A percentile compares a stretch with the other conserved stretches of the same genome.
phyloP scores from a whole-genome alignment of 1,140 invertebrate genomes.

The Dinoponera quadriceps region DNA sequence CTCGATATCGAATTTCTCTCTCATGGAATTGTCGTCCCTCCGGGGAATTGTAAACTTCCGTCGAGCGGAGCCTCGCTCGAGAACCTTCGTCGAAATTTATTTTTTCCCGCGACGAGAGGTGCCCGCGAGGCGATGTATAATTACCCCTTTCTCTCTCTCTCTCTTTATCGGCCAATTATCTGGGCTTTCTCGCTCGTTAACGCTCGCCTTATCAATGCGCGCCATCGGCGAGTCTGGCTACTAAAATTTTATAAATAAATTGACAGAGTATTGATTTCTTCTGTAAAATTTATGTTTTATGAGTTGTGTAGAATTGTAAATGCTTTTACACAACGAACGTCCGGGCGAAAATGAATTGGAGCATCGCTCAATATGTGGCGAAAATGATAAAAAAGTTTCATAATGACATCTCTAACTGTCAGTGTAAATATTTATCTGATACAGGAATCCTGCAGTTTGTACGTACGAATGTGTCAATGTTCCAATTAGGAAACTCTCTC shows the following conservation, averaged over 20 bases:
- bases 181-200: not conserved
- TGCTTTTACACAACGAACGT: too few relatives aligned
- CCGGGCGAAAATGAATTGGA: too few relatives aligned
- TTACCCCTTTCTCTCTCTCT: conserved; percentile 10
- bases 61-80: conserved; percentile 18
- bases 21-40: conserved; percentile 55
- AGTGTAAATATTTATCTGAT: too few relatives aligned
- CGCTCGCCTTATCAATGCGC: conserved; percentile 4
- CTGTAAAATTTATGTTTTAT: too few relatives aligned
- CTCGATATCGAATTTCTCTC: conserved; percentile 59
- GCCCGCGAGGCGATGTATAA: conserved; percentile 25
- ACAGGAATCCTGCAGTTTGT: too few relatives aligned
- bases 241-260: too few relatives aligned
- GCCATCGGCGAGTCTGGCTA: not conserved
- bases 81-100: conserved; percentile 33
- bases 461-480: too few relatives aligned
- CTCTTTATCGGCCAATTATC: too few relatives aligned
- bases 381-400: too few relatives aligned
- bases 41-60: conserved; percentile 50
- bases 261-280: conserved; percentile 14
- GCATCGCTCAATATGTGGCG: too few relatives aligned
- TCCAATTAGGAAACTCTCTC: too few relatives aligned
- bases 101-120: conserved; percentile 22
- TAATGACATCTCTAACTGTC: too few relatives aligned
- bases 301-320: not conserved